Evolutionary conservation across 1,140 invertebrate genomes (phyloP).

Genomic region (Littorina saxatilis): DNA sequence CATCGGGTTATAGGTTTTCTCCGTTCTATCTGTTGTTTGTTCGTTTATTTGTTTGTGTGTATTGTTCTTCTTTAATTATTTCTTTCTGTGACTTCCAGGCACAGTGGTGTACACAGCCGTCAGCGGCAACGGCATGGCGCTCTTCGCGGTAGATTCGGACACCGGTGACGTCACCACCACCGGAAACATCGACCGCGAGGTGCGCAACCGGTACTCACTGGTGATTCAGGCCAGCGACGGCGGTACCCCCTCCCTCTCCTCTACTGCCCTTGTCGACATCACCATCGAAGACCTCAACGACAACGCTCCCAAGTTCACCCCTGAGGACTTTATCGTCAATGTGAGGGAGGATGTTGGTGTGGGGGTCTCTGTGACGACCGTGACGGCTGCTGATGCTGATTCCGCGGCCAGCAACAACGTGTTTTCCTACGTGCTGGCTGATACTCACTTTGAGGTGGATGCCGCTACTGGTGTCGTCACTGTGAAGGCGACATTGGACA

Average conservation of each 20-base stretch:
- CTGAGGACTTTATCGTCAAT: constrained; percentile 42
- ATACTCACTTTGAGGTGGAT: constrained; percentile 50
- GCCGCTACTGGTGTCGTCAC: constrained; percentile 51
- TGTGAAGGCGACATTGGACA: constrained; percentile 52
- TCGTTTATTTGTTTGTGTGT: background rate
- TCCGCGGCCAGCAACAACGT: constrained; percentile 50
- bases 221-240: constrained; percentile 51
- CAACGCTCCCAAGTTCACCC: constrained; percentile 55
- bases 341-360: constrained; percentile 38
- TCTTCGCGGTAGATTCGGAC: constrained; percentile 43
- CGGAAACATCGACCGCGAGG: constrained; percentile 83
- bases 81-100: constrained; percentile 22
- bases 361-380: constrained; percentile 43
- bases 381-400: constrained; percentile 50
- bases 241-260: constrained; percentile 45
- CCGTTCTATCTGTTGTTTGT: background rate
- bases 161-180: constrained; percentile 48
- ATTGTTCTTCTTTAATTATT: background rate
- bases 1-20: too few species aligned
- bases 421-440: constrained; percentile 40
- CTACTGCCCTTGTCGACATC: constrained; percentile 46
- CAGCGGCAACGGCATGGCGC: constrained; percentile 43
- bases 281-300: constrained; percentile 63
- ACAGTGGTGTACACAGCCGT: constrained; percentile 42
- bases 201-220: constrained; percentile 75